Evolutionary conservation across 1,140 invertebrate species (phyloP).

Genomic region (Ips nitidus): DNA sequence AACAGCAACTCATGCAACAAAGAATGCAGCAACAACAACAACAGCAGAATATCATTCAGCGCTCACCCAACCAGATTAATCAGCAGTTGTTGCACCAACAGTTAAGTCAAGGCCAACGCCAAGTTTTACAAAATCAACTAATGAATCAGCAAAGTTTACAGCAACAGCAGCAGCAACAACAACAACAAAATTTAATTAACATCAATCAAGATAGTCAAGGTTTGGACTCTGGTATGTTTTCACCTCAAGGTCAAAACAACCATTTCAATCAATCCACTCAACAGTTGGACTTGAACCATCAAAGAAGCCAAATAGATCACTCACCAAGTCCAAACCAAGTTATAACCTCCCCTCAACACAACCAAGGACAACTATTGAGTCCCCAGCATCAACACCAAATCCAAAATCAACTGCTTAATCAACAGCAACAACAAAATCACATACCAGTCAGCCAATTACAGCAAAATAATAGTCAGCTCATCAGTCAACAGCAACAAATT

Average conservation of each 20-base stretch:
- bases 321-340: constrained; percentile 19
- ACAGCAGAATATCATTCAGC: constrained; percentile 40
- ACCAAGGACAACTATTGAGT: constrained; percentile 44
- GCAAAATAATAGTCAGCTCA: constrained; percentile 19
- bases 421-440: constrained; percentile 42
- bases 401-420: constrained; percentile 50
- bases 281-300: constrained; percentile 5
- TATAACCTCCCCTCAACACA: constrained; percentile 37
- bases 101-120: constrained; percentile 40
- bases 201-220: background rate
- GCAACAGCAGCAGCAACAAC: constrained; percentile 30
- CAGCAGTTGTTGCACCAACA: constrained; percentile 44
- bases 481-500: constrained; percentile 33
- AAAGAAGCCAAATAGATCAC: constrained; percentile 11
- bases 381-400: constrained; percentile 50
- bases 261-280: constrained; percentile 2
- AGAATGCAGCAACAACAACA: constrained; percentile 44
- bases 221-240: background rate
- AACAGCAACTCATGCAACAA: constrained; percentile 47
- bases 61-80: constrained; percentile 33
- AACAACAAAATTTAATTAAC: background rate
- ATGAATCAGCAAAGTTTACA: constrained; percentile 38
- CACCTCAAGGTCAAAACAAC: constrained; percentile 14
- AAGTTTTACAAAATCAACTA: constrained; percentile 36
- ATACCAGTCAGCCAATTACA: constrained; percentile 21